Base-by-base conservation (phyloP, 2,888 invertebrate species). In the Monochamus alternatus region DNA sequence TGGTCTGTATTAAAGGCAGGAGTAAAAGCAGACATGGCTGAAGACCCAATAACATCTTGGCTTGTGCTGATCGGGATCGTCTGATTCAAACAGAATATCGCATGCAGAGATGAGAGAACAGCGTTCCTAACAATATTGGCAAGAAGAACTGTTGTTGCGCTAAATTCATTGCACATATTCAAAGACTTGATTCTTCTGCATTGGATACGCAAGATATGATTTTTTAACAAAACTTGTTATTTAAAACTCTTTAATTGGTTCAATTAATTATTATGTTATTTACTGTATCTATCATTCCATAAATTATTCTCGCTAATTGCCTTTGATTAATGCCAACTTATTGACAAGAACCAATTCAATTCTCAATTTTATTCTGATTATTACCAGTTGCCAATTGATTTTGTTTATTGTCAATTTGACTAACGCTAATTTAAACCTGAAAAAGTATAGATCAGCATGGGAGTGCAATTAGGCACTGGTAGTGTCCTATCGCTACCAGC, bases 31-130 rank as follows among this genome's bases (percentile, higher is more conserved):
- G 52, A 52, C 52, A 10, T 60, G 38, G 60, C 38, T 60, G 22
- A 22, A 22, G 22, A 22, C n/a, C n/a, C 0, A 22, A 22, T 22
- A 22, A 22, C 22, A 22, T 60, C 38, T 30, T 60, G 60, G 60
- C 12, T 31, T 5, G 60, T 60, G 31, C 60, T 60, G 60, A 60
- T 60, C 38, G 60, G 1, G 60, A 60, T 4, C 38, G 38, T 60
- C 60, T 60, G 60, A 60, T 38, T 30, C 60, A 60, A 60, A 60
- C 60, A 30, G 60, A 60, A 60, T 38, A 38, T 60, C 60, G 60
- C 1, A 60, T 38, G 60, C 60, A 60, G 52, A 22, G 22, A 22
- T 22, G 0, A 22, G 22, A 22, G 22, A 22, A 22, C 22, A n/a
- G n/a, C n/a, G n/a, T n/a, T n/a, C n/a, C n/a, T n/a, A n/a, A 12